phyloP scores from a whole-genome alignment of 1,140 invertebrate species.

The Saccostrea echinata region DNA sequence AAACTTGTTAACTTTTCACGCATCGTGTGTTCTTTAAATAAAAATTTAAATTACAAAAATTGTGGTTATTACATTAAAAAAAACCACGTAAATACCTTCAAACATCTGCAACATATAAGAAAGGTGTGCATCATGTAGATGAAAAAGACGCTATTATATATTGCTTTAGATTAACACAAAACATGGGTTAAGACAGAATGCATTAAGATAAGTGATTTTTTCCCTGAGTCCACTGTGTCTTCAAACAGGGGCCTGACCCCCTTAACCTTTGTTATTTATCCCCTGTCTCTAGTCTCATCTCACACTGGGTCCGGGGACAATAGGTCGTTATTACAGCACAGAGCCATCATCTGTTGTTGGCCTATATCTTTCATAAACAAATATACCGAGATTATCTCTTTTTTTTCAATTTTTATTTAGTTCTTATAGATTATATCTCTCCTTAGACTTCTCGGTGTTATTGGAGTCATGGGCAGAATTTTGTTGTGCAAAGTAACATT shows the following conservation, averaged over 20 bases:
- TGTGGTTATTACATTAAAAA: constrained; percentile 5
- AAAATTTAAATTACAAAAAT: not conserved
- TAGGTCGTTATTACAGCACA: not conserved
- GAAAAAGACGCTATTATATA: not conserved
- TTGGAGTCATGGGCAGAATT: not conserved
- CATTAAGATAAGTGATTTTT: constrained; percentile 32
- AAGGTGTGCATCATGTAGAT: not conserved
- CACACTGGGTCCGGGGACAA: not conserved
- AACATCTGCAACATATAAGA: constrained; percentile 13
- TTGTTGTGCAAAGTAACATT: not conserved
- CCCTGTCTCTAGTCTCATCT: not conserved
- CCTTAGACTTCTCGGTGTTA: not conserved
- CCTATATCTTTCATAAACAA: not conserved
- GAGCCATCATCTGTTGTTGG: not conserved
- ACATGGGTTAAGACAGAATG: not conserved
- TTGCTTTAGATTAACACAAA: not conserved
- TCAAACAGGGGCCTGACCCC: not conserved
- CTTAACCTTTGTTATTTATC: constrained; percentile 3
- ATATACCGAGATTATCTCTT: not conserved
- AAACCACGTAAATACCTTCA: not conserved
- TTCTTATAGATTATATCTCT: not conserved
- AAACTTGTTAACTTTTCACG: constrained; percentile 17
- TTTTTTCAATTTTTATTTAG: not conserved
- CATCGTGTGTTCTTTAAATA: not conserved
- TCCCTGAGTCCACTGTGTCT: not conserved